Percentiles rank a stretch among this genome's conserved stretches.
These are phyloP conservation scores for Trichonephila clavata DNA, from an alignment of 1,140 invertebrate genomes.

Conservation along the genomic window DNA sequence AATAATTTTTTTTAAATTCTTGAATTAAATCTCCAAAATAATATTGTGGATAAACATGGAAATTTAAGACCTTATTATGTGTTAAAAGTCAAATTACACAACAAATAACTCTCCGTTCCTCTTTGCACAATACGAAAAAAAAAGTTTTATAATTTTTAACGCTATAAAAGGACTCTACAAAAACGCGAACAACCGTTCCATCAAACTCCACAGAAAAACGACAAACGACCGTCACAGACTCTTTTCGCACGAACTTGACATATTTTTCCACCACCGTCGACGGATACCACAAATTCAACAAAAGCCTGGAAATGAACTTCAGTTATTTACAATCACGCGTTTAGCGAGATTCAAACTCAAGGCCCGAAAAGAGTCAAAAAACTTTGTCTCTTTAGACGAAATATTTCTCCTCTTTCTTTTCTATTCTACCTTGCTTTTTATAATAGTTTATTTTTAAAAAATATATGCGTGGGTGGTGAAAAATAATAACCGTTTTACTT, in stretches of 20 bases:
- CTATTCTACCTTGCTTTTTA: neutral
- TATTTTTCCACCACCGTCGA: neutral
- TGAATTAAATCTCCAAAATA: no score
- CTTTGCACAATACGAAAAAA: no score
- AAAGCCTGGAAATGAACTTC: neutral
- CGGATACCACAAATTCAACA: neutral
- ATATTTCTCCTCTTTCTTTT: constrained; percentile 16
- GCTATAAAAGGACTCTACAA: no score
- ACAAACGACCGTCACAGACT: neutral
- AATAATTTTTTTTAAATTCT: no score
- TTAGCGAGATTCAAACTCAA: neutral
- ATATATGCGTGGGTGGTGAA: constrained; percentile 40
- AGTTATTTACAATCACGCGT: neutral
- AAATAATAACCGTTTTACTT: constrained; percentile 55
- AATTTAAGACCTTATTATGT: no score
- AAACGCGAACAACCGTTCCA: neutral
- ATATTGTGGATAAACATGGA: no score
- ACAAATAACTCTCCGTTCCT: no score
- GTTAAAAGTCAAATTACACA: no score
- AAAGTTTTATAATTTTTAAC: no score
- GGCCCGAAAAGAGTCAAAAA: constrained; percentile 38
- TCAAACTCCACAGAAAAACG: neutral
- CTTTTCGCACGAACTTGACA: neutral
- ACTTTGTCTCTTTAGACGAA: constrained; percentile 49
- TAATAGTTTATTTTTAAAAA: neutral